These are phyloP conservation scores for Aviceda subcristata DNA, from an alignment of 2,113 vertebrate species.

Conservation along the genomic window DNA sequence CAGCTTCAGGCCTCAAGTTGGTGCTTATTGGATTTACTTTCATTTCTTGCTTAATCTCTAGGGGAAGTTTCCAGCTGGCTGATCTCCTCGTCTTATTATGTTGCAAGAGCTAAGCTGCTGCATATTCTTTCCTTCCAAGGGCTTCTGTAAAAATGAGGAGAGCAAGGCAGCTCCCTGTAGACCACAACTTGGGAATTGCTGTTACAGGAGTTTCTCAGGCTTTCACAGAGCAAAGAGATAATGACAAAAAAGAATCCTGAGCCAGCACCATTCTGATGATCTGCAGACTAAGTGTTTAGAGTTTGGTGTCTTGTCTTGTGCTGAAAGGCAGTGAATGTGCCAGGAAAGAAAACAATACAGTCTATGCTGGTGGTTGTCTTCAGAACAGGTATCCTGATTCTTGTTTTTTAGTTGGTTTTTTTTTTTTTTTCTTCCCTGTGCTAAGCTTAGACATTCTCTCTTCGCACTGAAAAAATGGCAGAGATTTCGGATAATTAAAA, in stretches of 20 bases:
- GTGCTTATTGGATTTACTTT: not conserved
- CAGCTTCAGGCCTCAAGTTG: not conserved
- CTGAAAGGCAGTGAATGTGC: not conserved
- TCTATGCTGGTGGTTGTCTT: not conserved
- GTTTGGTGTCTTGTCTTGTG: not conserved
- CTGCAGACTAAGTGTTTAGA: not conserved
- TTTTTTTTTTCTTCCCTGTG: not conserved
- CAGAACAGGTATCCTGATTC: not conserved
- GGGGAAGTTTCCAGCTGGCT: not conserved
- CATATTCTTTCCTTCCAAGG: not conserved
- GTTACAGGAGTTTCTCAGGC: not conserved
- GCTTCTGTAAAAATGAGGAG: not conserved
- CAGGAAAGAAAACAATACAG: not conserved
- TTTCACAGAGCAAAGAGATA: not conserved
- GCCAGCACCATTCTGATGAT: not conserved
- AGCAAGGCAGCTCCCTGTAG: not conserved
- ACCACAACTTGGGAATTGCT: not conserved
- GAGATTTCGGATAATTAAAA: not conserved
- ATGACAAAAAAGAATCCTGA: not conserved
- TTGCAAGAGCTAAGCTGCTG: not conserved
- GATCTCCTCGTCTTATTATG: not conserved
- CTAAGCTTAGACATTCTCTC: not conserved
- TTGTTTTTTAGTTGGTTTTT: too few relatives aligned
- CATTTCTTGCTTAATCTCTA: not conserved
- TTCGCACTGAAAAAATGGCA: not conserved